Evolutionary conservation across 1,140 invertebrate genomes (phyloP), one percentile per base, ranked within the genome.

Genomic region (Ceratina calcarata): DNA sequence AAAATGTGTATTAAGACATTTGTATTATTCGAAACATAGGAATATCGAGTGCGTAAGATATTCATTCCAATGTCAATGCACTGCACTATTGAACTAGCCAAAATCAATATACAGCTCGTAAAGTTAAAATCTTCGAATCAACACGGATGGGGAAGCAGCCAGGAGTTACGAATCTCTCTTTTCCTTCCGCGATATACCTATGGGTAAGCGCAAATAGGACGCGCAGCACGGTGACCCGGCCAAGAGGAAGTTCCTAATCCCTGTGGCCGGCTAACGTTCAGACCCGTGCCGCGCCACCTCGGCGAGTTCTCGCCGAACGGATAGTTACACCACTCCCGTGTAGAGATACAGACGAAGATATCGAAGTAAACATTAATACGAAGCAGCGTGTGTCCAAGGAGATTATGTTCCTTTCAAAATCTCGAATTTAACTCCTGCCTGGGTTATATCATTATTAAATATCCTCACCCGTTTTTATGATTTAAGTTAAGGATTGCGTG

Each of bases 311-410:
- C 74, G 68, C 76, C 72, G 72, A 86, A 83, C 69, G 82, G 87
- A 88, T 89, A 88, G 88, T 86, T 88, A 89, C 87, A 88, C 85
- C 87, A 88, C 85, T 82, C 84, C 61, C 82, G 76, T 64, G 67
- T 86, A 71, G 86, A 89, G 86, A 89, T 89, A 90, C 85, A 87
- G 84, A 85, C 89, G 89, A 86, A 91, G 91, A 91, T 92, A 91
- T 90, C 87, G 91, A 82, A 74, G 90, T 89, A 92, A 92, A 92
- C 91, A 92, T 92, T 92, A 92, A 92, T 92, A 92, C 86, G 87
- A 90, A 87, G 83, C 87, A 87, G 88, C 81, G 76, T 87, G 89
- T 90, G 85, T 89, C 87, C 87, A 80, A 75, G 87, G 86, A 91
- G 91, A 92, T 93, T 93, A 93, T 88, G 88, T 91, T 92, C 55